Base-by-base conservation (phyloP, 2,113 vertebrate genomes). In the Alouatta palliata region DNA sequence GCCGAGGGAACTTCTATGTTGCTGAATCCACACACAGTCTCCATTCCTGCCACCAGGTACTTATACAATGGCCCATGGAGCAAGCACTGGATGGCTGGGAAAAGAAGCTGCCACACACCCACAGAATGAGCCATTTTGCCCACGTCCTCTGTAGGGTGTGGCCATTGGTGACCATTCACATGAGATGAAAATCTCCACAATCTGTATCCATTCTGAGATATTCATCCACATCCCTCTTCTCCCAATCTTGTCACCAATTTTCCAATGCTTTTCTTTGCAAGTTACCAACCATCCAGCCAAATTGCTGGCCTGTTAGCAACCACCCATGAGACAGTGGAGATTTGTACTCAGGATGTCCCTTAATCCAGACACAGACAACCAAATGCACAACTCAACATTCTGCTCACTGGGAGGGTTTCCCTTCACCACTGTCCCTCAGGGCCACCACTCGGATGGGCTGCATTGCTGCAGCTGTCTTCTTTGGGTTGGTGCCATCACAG, bases 401-500 rank as follows among this genome's bases (percentile, higher is more conserved):
- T 61, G 52, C 52, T 80, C 3, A 0, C 23, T 27, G 56, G 52
- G 77, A 35, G 35, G 66, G 8, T 13, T 49, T 75, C 49, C 85
- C 86, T 35, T 9, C 30, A n/a, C 19, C 19, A 52, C 12, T 8
- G 11, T 43, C 56, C 81, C 64, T 20, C 54, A 12, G n/a, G 45
- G 82, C 7, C 56, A 35, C 76, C 66, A 17, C 5, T 23, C 14
- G 25, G 32, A 17, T 25, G 43, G 64, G 9, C 54, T 12, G 13
- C 25, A 25, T 64, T 8, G 27, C 45, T 21, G 27, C 43, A 9
- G 13, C 30, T 37, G 30, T 17, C 70, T 49, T 19, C 37, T 7
- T 0, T 8, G 20, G 84, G 37, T 2, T 3, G 37, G 1, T 49
- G 32, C 12, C 49, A 47, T 21, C 76, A 2, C 16, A 16, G 23